Conservation (phyloP, 2,888 invertebrate species). For the Conus canariensis region DNA sequence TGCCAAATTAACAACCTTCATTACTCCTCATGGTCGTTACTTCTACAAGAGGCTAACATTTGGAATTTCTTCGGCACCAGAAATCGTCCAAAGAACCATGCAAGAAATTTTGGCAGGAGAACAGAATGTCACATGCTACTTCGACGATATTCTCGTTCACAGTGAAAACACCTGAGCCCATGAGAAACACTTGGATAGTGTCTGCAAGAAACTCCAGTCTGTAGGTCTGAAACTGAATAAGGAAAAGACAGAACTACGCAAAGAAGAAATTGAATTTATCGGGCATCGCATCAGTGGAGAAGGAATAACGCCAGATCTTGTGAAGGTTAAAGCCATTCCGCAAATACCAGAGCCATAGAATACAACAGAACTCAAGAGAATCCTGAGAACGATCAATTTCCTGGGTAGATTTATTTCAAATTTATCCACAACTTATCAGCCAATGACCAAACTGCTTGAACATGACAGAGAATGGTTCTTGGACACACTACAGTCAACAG, state of each 20-base stretch:
- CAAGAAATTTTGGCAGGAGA: background rate
- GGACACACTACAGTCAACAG: background rate
- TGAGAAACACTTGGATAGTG: background rate
- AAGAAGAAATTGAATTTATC: background rate
- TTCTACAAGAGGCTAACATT: background rate
- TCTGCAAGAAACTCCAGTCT: background rate
- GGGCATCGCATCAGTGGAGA: conserved; percentile 26
- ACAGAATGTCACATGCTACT: background rate
- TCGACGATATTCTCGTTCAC: background rate
- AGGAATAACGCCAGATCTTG: background rate
- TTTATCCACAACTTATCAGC: background rate
- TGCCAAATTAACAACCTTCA: conserved; percentile 36
- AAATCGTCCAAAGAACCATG: conserved; percentile 30
- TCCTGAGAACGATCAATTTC: conserved; percentile 7
- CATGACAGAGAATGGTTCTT: background rate
- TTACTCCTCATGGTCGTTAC: conserved; percentile 19
- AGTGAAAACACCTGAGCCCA: background rate
- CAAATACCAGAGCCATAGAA: background rate
- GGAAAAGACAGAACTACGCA: background rate
- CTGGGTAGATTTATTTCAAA: background rate
- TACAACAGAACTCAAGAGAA: background rate
- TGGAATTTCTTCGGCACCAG: conserved; percentile 23
- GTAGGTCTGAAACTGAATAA: background rate
- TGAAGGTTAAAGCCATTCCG: background rate
- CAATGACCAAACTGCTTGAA: background rate